Conservation (phyloP, 1,140 invertebrate genomes). For the Papilio helenus region DNA sequence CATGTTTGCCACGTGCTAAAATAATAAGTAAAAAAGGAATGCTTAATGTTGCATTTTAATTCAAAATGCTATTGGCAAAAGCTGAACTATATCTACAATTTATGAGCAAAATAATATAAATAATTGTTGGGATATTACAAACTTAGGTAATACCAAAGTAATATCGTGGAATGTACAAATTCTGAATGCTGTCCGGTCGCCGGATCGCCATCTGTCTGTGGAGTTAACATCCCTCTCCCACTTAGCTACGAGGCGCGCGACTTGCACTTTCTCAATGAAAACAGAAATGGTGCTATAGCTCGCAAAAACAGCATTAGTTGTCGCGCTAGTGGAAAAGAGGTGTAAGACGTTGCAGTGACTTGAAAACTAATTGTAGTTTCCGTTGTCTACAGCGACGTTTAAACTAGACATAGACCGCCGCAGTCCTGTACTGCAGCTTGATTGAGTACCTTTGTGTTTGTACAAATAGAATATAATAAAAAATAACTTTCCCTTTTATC, state of each 20-base stretch:
- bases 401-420: neutral
- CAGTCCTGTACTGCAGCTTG: neutral
- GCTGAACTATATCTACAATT: neutral
- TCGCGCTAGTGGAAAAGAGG: neutral
- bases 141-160: slow-evolving; percentile 8
- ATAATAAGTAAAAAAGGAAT: neutral
- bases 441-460: neutral
- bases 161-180: neutral
- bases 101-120: neutral
- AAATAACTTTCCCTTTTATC: too few relatives aligned
- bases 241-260: neutral
- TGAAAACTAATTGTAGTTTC: slow-evolving; percentile 23
- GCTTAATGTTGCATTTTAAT: neutral
- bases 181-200: neutral
- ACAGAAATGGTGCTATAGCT: too few relatives aligned
- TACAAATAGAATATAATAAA: too few relatives aligned
- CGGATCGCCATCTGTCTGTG: neutral
- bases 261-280: too few relatives aligned
- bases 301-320: neutral
- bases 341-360: neutral
- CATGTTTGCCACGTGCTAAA: neutral
- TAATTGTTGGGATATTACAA: neutral
- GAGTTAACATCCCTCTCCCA: neutral
- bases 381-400: neutral
- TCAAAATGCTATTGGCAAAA: neutral